A percentile compares a stretch with the other conserved stretches of the same genome.
Evolutionary conservation across 2,888 invertebrate genomes (phyloP).

Genomic region (Himalopsyche anomala): DNA sequence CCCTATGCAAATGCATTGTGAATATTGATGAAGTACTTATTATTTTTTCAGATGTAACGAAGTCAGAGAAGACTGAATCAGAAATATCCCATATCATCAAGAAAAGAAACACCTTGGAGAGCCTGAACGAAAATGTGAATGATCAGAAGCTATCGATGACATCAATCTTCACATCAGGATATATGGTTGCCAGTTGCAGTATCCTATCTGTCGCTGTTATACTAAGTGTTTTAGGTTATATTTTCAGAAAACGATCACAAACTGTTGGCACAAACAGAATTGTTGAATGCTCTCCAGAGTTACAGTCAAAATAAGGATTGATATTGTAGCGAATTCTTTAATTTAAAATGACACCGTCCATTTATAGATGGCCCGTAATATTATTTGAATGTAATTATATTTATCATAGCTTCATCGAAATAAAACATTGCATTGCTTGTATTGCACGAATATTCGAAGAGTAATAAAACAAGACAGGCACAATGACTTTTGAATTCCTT

Average conservation of each 20-base stretch:
- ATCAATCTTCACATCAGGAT: slow-evolving; percentile 55
- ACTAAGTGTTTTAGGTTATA: slow-evolving; percentile 49
- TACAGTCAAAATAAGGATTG: background rate
- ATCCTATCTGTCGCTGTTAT: slow-evolving; percentile 45
- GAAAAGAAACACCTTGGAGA: slow-evolving; percentile 44
- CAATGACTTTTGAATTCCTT: background rate
- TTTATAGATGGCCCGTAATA: slow-evolving; percentile 15
- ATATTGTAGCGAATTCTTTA: background rate
- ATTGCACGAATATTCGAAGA: background rate
- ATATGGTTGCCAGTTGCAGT: slow-evolving; percentile 57
- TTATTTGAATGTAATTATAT: background rate
- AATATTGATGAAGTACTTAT: slow-evolving; percentile 45
- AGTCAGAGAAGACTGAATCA: slow-evolving; percentile 71
- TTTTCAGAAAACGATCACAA: slow-evolving; percentile 33
- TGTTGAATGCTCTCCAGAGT: slow-evolving; percentile 48
- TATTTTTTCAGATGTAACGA: slow-evolving; percentile 72
- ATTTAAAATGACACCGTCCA: background rate
- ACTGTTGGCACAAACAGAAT: slow-evolving; percentile 15
- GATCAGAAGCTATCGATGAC: slow-evolving; percentile 32
- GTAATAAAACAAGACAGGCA: slow-evolving; percentile 14
- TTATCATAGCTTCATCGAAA: too few relatives aligned
- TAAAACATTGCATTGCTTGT: too few relatives aligned
- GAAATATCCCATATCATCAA: slow-evolving; percentile 63
- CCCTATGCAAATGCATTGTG: background rate
- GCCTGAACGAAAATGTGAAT: background rate